These are phyloP conservation scores for Chrysolina americana DNA, from an alignment of 2,888 invertebrate species.

Conservation along the genomic window DNA sequence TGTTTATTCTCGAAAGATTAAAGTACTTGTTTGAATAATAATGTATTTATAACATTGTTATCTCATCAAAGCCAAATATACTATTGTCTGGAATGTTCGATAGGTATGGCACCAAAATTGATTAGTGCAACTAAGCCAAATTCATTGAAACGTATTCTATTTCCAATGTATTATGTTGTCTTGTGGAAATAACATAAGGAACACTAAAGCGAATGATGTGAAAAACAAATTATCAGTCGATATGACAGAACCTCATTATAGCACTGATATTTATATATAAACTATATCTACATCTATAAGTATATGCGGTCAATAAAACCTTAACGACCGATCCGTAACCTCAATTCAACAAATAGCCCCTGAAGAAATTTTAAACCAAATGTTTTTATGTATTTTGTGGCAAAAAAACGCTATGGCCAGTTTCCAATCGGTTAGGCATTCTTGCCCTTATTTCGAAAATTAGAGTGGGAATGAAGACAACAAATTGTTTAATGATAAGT, in stretches of 20 bases:
- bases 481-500: no score
- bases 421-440: no score
- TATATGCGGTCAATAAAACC: conserved; percentile 6
- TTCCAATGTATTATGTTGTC: background rate
- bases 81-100: background rate
- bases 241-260: background rate
- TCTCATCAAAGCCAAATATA: conserved; percentile 15
- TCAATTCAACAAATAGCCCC: background rate
- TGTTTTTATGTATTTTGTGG: no score
- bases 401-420: no score
- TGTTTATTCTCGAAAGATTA: conserved; percentile 27
- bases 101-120: conserved; percentile 5
- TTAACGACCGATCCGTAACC: background rate
- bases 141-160: background rate
- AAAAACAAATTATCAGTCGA: conserved; percentile 8
- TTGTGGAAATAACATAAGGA: background rate
- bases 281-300: background rate
- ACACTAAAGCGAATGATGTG: background rate
- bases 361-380: no score
- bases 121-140: background rate
- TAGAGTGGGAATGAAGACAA: no score
- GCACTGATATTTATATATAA: background rate
- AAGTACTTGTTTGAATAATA: conserved; percentile 30
- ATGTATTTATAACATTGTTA: conserved; percentile 25
- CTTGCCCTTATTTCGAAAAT: no score